Percentiles rank a stretch among this genome's conserved stretches.
Conservation (phyloP, 2,888 invertebrate species). For the Oligia fasciuncula region DNA sequence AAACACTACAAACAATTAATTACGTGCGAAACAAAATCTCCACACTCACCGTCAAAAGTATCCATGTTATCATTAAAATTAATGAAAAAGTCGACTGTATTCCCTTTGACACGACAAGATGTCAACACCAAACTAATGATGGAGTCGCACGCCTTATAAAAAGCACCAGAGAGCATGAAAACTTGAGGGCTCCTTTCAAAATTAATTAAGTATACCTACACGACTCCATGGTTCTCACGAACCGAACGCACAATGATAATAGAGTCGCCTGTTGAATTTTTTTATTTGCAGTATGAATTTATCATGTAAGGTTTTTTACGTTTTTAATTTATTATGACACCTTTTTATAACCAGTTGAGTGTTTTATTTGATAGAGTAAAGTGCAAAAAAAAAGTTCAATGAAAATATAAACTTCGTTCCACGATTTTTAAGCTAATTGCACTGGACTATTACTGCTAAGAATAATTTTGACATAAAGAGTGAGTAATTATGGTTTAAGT, state of each 20-base stretch:
- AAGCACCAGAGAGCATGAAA: conserved; percentile 36
- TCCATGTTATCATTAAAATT: conserved; percentile 64
- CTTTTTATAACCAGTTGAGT: not conserved
- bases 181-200: conserved; percentile 49
- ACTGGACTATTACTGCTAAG: not conserved
- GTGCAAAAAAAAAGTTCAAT: not conserved
- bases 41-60: conserved; percentile 20
- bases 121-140: conserved; percentile 60
- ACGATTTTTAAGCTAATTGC: no score
- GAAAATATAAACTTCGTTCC: not conserved
- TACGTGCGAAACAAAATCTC: conserved; percentile 21
- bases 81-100: conserved; percentile 56
- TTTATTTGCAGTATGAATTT: conserved; percentile 12
- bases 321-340: conserved; percentile 6
- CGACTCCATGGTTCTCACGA: conserved; percentile 28
- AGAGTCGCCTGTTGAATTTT: conserved; percentile 27
- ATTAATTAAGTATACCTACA: conserved; percentile 58
- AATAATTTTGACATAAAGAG: not conserved
- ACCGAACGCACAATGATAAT: conserved; percentile 21
- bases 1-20: conserved; percentile 33
- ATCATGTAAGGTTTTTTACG: conserved; percentile 15
- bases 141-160: conserved; percentile 38
- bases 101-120: conserved; percentile 51
- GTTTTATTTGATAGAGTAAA: not conserved
- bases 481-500: not conserved